Evolutionary conservation across 2,797 vertebrate species (phyloP), one percentile per base, ranked within the genome.

Genomic region (Valencia hispanica): DNA sequence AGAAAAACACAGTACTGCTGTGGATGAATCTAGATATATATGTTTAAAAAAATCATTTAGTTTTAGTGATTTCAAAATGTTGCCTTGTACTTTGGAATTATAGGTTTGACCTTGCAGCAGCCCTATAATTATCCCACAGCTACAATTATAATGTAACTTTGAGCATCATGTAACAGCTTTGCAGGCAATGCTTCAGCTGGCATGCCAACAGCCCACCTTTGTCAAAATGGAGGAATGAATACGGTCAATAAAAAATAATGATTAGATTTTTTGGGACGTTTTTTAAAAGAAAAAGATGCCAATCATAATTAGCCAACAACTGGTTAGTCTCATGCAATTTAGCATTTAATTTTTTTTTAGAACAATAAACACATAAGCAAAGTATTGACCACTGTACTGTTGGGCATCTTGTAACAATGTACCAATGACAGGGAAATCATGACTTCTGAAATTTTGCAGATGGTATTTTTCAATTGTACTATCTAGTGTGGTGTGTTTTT

Each of bases 11-110:
- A 45, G 59, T 25, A 14, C 47, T 34, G 36, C 63, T 81, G 65
- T 86, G 80, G 75, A 81, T 86, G 81, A 87, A 81, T 59, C 36
- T 48, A 22, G 17, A 41, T 41, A n/a, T 63, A 78, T 22, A 10
- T 22, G 12, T 36, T 0, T 63, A 4, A 36, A 22, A 11, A 61
- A 57, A 61, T 22, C 8, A 63, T 22, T 63, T 36, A 22, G 59
- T 34, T 15, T 22, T 10, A 63, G 59, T 36, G 59, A 63, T 36
- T 63, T 63, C 20, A 18, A 9, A 73, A 32, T 63, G 12, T 51
- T 66, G 32, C 30, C 11, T 11, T 70, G 2, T 25, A 61, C 36
- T n/a, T 30, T 20, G 9, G 14, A 18, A 36, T 68, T 45, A 25
- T 36, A 57, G 25, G 14, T 27, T 20, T 76, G 63, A 61, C 65